Evolutionary conservation across 1,140 invertebrate genomes (phyloP).

Genomic region (Plectrocnemia conspersa): DNA sequence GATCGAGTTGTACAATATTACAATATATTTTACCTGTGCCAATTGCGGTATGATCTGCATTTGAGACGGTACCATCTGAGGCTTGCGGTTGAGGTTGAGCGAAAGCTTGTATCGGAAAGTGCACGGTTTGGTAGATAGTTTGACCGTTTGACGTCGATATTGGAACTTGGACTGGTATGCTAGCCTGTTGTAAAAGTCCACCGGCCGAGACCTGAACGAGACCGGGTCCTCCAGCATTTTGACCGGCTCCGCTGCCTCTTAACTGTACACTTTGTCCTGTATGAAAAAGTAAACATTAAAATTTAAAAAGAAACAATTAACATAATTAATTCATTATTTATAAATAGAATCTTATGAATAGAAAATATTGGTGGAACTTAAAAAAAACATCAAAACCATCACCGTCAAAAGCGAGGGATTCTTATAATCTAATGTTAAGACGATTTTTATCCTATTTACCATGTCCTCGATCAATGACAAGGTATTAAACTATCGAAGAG

Average conservation of each 20-base stretch:
- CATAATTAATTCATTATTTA: no score
- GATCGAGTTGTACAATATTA: no score
- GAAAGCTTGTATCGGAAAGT: slow-evolving; percentile 79
- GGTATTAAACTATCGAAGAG: no score
- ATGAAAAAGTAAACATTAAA: neutral
- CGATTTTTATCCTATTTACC: no score
- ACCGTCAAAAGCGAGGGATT: no score
- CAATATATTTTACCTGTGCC: slow-evolving; percentile 52
- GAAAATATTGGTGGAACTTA: no score
- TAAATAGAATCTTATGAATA: no score
- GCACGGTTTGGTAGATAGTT: slow-evolving; percentile 88
- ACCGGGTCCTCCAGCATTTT: slow-evolving; percentile 61
- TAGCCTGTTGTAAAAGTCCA: slow-evolving; percentile 62
- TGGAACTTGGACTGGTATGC: slow-evolving; percentile 88
- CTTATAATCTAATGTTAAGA: no score
- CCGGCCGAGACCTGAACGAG: slow-evolving; percentile 63
- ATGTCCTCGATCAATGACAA: no score
- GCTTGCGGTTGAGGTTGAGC: slow-evolving; percentile 53
- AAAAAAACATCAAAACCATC: no score
- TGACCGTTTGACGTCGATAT: slow-evolving; percentile 85
- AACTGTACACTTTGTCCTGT: slow-evolving; percentile 30
- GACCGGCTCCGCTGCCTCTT: slow-evolving; percentile 41
- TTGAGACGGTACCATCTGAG: slow-evolving; percentile 48
- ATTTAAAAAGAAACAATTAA: neutral
- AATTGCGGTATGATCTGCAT: slow-evolving; percentile 73